Percentiles rank a stretch among this genome's conserved stretches.
phyloP scores from a whole-genome alignment of 2,113 vertebrate genomes.

The Diadophis punctatus region DNA sequence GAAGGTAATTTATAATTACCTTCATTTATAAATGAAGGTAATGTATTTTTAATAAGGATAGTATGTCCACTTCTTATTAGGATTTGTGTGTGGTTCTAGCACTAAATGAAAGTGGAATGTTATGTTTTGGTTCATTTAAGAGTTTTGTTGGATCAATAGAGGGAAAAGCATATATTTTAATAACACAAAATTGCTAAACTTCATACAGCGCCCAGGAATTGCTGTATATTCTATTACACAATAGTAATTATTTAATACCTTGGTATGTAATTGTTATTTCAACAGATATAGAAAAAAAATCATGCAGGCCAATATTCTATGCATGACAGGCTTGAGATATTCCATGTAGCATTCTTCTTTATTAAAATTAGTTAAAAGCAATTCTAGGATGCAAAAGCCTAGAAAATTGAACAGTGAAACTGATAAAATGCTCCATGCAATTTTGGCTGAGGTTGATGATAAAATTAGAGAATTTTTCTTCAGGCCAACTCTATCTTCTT shows the following conservation, averaged over 20 bases:
- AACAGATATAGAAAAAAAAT: background rate
- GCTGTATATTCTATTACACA: background rate
- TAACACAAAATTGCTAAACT: background rate
- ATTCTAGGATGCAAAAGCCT: background rate
- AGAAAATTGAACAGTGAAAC: background rate
- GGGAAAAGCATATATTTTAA: background rate
- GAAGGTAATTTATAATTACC: background rate
- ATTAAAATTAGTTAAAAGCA: background rate
- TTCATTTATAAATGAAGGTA: background rate
- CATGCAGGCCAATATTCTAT: background rate
- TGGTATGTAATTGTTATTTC: background rate
- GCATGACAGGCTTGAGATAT: background rate
- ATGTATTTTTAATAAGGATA: conserved; percentile 10
- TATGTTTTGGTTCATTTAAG: conserved; percentile 11
- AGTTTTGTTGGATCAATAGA: background rate
- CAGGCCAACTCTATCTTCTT: background rate
- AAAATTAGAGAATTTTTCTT: background rate
- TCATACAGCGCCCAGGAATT: conserved; percentile 9
- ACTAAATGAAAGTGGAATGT: background rate
- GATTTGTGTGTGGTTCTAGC: conserved; percentile 3
- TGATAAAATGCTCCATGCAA: background rate
- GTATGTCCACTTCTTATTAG: background rate
- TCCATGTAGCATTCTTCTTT: background rate
- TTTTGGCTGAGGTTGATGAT: background rate
- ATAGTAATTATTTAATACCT: background rate